phyloP scores from a whole-genome alignment of 2,888 invertebrate species.

The Pristionchus maxplancki region DNA sequence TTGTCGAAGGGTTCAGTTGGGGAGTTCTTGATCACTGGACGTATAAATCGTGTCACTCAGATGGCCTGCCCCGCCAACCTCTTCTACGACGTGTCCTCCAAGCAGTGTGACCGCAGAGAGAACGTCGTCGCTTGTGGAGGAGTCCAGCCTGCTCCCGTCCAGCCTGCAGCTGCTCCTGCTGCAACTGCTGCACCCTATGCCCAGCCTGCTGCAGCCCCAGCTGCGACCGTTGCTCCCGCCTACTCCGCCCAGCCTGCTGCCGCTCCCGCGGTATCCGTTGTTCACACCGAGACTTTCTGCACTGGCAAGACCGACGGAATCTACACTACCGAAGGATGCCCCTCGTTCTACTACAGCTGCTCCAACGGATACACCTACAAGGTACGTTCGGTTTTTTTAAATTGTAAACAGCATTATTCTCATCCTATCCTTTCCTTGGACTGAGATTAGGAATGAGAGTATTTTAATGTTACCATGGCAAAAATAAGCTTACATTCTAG shows the following conservation, averaged over 20 bases:
- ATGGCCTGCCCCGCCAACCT: slow-evolving; percentile 58
- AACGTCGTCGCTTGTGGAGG: slow-evolving; percentile 61
- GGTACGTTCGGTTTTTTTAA: neutral
- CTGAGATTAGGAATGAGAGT: too few relatives aligned
- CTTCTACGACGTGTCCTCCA: slow-evolving; percentile 49
- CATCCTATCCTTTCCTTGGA: too few relatives aligned
- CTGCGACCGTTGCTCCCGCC: neutral
- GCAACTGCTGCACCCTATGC: neutral
- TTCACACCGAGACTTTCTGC: slow-evolving; percentile 28
- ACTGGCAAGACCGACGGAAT: slow-evolving; percentile 22
- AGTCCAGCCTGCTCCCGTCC: neutral
- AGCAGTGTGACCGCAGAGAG: slow-evolving; percentile 53
- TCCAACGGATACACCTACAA: slow-evolving; percentile 15
- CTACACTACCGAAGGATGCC: neutral
- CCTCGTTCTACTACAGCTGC: slow-evolving; percentile 38
- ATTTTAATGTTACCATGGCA: too few relatives aligned
- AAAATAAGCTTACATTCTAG: too few relatives aligned
- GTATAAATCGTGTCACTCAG: too few relatives aligned
- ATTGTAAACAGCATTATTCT: neutral
- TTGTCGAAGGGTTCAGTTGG: neutral
- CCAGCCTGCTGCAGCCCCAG: neutral
- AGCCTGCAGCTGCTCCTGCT: neutral
- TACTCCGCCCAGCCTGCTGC: neutral
- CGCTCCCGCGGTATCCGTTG: neutral
- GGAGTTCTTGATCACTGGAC: neutral